Base-by-base conservation (phyloP, 2,797 vertebrate genomes). In the Siniperca obscura region DNA sequence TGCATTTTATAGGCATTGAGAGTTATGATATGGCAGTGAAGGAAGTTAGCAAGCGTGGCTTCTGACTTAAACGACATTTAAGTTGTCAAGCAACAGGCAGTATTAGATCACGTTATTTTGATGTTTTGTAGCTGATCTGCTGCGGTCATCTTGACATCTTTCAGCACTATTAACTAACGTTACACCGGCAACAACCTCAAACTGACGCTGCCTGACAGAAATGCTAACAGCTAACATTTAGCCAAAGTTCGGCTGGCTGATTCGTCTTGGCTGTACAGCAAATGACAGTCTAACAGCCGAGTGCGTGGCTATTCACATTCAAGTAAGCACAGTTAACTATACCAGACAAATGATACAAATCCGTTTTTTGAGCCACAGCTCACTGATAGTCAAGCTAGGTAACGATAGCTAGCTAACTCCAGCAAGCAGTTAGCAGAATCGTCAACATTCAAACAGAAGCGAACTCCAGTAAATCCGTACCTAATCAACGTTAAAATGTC, bases 331-430 rank as follows among this genome's bases (percentile, higher is more conserved):
- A 12, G 0, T 57, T 56, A 30, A 0, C 59, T 9, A 17, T 1
- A 19, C 5, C 1, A 44, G 9, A 40, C 0, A 50, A 44, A 30
- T 3, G 1, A 34, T 1, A 38, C 1, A 3, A 55, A 67, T 5
- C 2, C 1, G 8, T 50, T 21, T 53, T 48, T 12, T 4, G 1
- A 78, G 38, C 27, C 25, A 38, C 34, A 27, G 66, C 74, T 78
- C 30, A 53, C 34, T 57, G 65, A 67, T 72, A 81, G 14, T 21
- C 40, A 60, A 70, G 78, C 83, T 84, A 88, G 76, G 59, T 50
- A 70, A 36, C 68, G 64, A 25, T 64, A 81, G 84, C 88, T 84
- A 44, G 90, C 89, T 90, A 89, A 79, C 84, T 83, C 57, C 59
- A 79, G 40, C 74, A 59, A 67, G 76, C 82, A 66, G 77, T 76